Evolutionary conservation across 2,888 invertebrate species (phyloP), one percentile per base, ranked within the genome.

Genomic region (Tenthredo amoena): DNA sequence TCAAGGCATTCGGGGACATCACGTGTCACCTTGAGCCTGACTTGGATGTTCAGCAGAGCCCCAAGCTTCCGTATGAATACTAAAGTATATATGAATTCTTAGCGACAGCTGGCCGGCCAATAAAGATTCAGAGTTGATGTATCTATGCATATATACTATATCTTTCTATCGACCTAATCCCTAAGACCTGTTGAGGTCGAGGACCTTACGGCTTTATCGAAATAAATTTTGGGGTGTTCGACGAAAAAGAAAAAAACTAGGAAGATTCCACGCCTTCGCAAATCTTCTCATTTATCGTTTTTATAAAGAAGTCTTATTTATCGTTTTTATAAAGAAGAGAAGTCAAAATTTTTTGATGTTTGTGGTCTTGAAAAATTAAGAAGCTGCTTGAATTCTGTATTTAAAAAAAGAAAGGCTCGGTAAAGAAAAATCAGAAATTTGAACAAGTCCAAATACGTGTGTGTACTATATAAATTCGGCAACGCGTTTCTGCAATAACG

Each of bases 41-140:
- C 58, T 58, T 26, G 62, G 58, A 40, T 62, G 58, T 62, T 62
- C n/a, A 62, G 40, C 21, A 50, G 81, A 62, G 77, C 50, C 31
- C 81, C 10, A 62, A 62, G 58, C 62, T 81, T 58, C 40, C 40
- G 81, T 26, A 81, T 81, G 81, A 81, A 81, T 81, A 81, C 81
- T 62, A 81, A 62, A 81, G 62, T 77, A 77, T 81, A 37, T 81
- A 81, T 81, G 81, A 81, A 58, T 79, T 81, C 62, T 81, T n/a
- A 26, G 62, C 62, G 81, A 81, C 81, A 81, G 81, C 81, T 62
- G 58, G 58, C 40, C 81, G 62, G 21, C 55, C 81, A 37, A 81
- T 62, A 81, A 81, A 81, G 81, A 81, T 81, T 81, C 62, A 40
- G 62, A 40, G 62, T 40, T 62, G n/a, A 81, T 58, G 58, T 74